Evolutionary conservation across 2,797 vertebrate species (phyloP).

Genomic region (Pitangus sulphuratus): DNA sequence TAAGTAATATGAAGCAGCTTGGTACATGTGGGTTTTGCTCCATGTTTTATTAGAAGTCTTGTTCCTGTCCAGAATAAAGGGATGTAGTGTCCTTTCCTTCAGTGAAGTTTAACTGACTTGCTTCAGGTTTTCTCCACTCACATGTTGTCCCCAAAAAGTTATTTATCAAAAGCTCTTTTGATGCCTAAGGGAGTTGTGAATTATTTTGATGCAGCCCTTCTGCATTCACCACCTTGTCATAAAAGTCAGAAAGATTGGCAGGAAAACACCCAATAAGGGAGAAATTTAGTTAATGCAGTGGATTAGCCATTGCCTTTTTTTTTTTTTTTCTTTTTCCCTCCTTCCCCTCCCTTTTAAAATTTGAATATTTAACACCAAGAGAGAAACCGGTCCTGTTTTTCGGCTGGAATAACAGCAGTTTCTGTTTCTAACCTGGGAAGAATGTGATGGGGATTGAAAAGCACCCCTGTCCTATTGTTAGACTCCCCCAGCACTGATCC

Average conservation of each 20-base stretch:
- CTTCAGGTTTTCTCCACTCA: neutral
- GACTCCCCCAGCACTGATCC: constrained; percentile 81
- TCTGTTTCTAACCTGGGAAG: constrained; percentile 88
- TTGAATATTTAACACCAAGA: constrained; percentile 78
- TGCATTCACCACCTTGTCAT: neutral
- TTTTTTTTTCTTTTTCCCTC: neutral
- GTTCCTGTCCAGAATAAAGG: neutral
- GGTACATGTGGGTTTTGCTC: neutral
- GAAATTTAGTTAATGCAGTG: constrained; percentile 58
- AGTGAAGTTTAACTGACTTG: neutral
- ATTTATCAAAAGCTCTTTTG: constrained; percentile 32
- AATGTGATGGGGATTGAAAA: constrained; percentile 83
- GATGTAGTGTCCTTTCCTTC: neutral
- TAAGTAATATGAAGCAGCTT: neutral
- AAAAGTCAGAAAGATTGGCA: constrained; percentile 27
- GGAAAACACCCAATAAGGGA: constrained; percentile 27
- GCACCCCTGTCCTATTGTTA: constrained; percentile 83
- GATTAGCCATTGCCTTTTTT: neutral
- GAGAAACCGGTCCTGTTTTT: constrained; percentile 76
- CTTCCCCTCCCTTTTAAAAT: constrained; percentile 53
- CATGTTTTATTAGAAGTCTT: neutral
- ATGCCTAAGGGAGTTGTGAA: neutral
- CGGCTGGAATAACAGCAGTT: constrained; percentile 79
- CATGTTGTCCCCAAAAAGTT: neutral
- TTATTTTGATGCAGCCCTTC: neutral